A percentile compares a stretch with the other conserved stretches of the same genome.
Evolutionary conservation across 2,888 invertebrate species (phyloP).

Genomic region (Mythimna loreyi): DNA sequence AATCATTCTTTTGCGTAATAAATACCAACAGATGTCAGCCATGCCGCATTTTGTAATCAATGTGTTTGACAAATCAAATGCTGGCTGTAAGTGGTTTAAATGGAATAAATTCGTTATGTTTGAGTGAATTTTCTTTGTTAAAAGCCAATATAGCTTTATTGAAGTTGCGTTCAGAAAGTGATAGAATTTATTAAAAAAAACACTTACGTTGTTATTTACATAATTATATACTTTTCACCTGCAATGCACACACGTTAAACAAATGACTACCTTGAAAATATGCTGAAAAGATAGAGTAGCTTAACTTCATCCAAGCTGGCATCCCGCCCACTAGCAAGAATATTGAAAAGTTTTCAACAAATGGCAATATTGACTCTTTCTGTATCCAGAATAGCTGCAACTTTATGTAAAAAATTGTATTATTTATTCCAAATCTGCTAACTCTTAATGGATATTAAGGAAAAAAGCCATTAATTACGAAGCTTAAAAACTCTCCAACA

Average conservation of each 20-base stretch:
- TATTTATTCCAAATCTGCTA: slow-evolving; percentile 32
- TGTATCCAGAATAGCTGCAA: not conserved
- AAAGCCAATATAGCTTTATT: too few species aligned
- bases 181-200: too few species aligned
- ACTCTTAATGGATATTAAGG: slow-evolving; percentile 30
- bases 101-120: too few species aligned
- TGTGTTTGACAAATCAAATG: not conserved
- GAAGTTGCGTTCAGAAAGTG: too few species aligned
- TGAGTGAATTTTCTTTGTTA: too few species aligned
- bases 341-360: slow-evolving; percentile 23
- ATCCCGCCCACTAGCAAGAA: slow-evolving; percentile 26
- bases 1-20: slow-evolving; percentile 33
- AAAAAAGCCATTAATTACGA: slow-evolving; percentile 42
- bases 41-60: not conserved
- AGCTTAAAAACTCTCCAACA: slow-evolving; percentile 39
- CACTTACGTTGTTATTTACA: too few species aligned
- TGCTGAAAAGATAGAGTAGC: slow-evolving; percentile 4
- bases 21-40: not conserved
- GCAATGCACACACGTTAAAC: not conserved
- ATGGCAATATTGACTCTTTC: not conserved
- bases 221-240: not conserved
- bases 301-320: slow-evolving; percentile 44
- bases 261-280: not conserved
- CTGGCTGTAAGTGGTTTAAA: too few species aligned
- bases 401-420: not conserved